Percentiles rank a stretch among this genome's conserved stretches.
phyloP scores from a whole-genome alignment of 2,113 vertebrate genomes.

The Condylura cristata region DNA sequence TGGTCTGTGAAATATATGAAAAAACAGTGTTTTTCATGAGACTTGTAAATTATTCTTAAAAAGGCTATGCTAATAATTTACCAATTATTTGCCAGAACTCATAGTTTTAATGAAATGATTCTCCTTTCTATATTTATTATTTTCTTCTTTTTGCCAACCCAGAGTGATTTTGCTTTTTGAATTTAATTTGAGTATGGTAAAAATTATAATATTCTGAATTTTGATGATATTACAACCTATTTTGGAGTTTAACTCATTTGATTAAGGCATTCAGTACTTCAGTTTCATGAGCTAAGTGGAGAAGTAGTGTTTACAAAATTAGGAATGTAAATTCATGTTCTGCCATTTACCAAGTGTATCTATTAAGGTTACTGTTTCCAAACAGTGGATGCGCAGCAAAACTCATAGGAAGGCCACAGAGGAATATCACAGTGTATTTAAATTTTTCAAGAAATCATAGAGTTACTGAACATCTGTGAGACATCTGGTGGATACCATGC shows the following conservation, averaged over 20 bases:
- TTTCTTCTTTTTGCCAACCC: neutral
- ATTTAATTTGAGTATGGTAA: neutral
- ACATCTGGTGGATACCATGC: neutral
- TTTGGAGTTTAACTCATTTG: neutral
- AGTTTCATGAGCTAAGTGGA: neutral
- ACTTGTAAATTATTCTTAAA: neutral
- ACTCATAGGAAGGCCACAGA: neutral
- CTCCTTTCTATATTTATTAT: neutral
- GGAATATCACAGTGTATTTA: neutral
- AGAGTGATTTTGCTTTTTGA: neutral
- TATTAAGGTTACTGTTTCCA: neutral
- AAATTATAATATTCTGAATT: conserved; percentile 2
- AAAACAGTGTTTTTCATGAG: neutral
- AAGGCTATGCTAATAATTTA: neutral
- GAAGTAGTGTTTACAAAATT: neutral
- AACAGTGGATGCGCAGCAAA: neutral
- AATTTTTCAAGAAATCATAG: neutral
- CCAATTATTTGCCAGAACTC: neutral
- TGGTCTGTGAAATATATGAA: neutral
- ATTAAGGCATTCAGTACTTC: neutral
- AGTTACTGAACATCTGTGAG: neutral
- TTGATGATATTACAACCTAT: neutral
- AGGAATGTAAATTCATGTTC: neutral
- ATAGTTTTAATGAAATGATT: neutral
- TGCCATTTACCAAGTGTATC: neutral